These are phyloP conservation scores for Leptosomus discolor DNA, from an alignment of 2,113 vertebrate species.

Conservation along the genomic window DNA sequence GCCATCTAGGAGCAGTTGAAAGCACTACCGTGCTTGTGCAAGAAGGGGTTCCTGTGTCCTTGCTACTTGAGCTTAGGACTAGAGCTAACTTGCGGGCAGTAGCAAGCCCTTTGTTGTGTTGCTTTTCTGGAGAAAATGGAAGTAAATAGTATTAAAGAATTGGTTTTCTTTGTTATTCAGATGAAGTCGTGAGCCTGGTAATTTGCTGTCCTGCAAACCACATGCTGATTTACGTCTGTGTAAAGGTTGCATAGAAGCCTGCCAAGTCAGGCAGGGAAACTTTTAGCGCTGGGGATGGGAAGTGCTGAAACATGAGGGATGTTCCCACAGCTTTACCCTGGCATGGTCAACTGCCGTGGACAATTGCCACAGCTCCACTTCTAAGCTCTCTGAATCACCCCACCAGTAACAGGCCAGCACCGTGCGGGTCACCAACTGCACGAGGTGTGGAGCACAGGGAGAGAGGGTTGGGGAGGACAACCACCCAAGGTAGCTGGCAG, in stretches of 20 bases:
- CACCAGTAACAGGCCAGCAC: not conserved
- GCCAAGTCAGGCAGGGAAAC: not conserved
- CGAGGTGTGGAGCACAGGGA: not conserved
- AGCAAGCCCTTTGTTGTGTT: not conserved
- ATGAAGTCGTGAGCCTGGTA: not conserved
- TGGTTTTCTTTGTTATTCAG: not conserved
- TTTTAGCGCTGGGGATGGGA: not conserved
- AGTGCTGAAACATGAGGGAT: not conserved
- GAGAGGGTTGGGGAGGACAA: not conserved
- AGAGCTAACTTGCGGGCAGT: not conserved
- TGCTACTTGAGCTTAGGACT: not conserved
- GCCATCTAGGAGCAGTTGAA: not conserved
- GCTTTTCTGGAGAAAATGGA: not conserved
- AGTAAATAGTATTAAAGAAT: not conserved
- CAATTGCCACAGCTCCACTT: not conserved
- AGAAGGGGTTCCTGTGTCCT: fast-evolving
- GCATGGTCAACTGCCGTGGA: not conserved
- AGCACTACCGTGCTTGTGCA: not conserved
- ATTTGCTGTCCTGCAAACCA: not conserved
- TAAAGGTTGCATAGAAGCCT: not conserved
- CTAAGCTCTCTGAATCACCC: not conserved
- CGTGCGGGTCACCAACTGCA: fast-evolving
- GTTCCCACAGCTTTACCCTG: not conserved
- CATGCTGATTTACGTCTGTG: not conserved
- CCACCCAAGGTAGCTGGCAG: not conserved